A percentile compares a stretch with the other conserved stretches of the same genome.
Evolutionary conservation across 1,140 invertebrate genomes (phyloP).

Genomic region (Anastatus disparis): DNA sequence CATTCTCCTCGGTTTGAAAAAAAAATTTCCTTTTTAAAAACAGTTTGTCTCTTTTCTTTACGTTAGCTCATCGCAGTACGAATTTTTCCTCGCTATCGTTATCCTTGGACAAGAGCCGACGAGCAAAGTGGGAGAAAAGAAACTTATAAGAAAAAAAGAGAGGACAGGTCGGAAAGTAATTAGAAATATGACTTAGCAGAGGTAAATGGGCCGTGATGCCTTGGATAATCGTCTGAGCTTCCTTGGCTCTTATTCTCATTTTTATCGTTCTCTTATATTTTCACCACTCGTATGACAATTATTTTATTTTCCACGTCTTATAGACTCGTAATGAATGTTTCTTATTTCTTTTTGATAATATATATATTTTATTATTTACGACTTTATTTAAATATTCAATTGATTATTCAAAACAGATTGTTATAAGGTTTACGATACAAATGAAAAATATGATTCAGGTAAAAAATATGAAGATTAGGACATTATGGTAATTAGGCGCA

Average conservation of each 20-base stretch:
- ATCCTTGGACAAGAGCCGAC: background rate
- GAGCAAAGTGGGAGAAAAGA: background rate
- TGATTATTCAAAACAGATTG: too few relatives aligned
- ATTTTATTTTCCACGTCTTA: background rate
- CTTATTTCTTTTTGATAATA: background rate
- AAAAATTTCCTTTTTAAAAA: too few relatives aligned
- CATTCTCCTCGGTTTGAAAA: constrained; percentile 25
- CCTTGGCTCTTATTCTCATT: constrained; percentile 35
- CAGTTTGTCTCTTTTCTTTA: too few relatives aligned
- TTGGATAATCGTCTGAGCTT: constrained; percentile 53
- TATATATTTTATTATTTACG: too few relatives aligned
- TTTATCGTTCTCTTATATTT: constrained; percentile 44
- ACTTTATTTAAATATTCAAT: too few relatives aligned
- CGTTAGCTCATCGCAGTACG: too few relatives aligned
- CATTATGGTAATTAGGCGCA: constrained; percentile 67
- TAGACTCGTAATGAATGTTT: constrained; percentile 4
- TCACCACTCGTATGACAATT: background rate
- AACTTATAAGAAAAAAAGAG: too few relatives aligned
- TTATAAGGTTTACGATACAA: too few relatives aligned
- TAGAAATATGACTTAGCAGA: constrained; percentile 57
- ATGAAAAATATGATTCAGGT: too few relatives aligned
- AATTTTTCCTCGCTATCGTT: constrained; percentile 1
- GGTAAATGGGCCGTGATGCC: constrained; percentile 58
- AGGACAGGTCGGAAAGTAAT: constrained; percentile 53
- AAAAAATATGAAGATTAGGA: too few relatives aligned